Evolutionary conservation across 2,888 invertebrate genomes (phyloP).

Genomic region (Nomada ferruginata): DNA sequence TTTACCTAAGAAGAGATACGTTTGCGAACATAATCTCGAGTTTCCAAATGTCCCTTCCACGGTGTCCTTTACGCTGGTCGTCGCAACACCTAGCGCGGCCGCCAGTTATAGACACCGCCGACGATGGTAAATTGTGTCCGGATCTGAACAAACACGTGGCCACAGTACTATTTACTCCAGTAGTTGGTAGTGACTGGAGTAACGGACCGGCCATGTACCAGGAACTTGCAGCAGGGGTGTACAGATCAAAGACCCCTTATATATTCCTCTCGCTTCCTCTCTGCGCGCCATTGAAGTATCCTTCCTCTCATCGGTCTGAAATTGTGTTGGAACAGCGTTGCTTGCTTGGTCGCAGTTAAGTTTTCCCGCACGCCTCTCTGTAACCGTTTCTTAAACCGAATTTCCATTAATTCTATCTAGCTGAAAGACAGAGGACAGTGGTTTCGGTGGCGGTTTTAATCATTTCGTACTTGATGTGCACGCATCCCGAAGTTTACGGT

Average conservation of each 20-base stretch:
- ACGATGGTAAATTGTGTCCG: slow-evolving; percentile 64
- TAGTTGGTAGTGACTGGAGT: slow-evolving; percentile 65
- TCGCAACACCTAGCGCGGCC: slow-evolving; percentile 35
- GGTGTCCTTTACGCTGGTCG: slow-evolving; percentile 17
- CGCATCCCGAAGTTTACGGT: not conserved
- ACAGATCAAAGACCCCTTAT: slow-evolving; percentile 63
- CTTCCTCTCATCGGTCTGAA: slow-evolving; percentile 29
- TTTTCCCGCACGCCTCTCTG: slow-evolving; percentile 39
- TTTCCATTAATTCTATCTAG: slow-evolving; percentile 47
- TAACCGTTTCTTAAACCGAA: slow-evolving; percentile 44
- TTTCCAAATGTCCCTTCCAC: slow-evolving; percentile 27
- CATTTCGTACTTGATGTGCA: slow-evolving; percentile 15
- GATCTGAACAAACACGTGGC: slow-evolving; percentile 64
- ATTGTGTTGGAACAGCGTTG: slow-evolving; percentile 59
- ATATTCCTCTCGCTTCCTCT: slow-evolving; percentile 40
- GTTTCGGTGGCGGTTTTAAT: not conserved
- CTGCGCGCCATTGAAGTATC: slow-evolving; percentile 19
- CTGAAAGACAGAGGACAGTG: not conserved
- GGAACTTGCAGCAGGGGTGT: slow-evolving; percentile 66
- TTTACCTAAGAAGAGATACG: not conserved
- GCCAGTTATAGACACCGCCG: slow-evolving; percentile 51
- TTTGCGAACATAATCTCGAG: not conserved
- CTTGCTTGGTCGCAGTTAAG: slow-evolving; percentile 53
- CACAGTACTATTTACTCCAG: slow-evolving; percentile 64
- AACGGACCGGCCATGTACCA: slow-evolving; percentile 68